Evolutionary conservation across 2,888 invertebrate genomes (phyloP).

Genomic region (Philereme transversata): DNA sequence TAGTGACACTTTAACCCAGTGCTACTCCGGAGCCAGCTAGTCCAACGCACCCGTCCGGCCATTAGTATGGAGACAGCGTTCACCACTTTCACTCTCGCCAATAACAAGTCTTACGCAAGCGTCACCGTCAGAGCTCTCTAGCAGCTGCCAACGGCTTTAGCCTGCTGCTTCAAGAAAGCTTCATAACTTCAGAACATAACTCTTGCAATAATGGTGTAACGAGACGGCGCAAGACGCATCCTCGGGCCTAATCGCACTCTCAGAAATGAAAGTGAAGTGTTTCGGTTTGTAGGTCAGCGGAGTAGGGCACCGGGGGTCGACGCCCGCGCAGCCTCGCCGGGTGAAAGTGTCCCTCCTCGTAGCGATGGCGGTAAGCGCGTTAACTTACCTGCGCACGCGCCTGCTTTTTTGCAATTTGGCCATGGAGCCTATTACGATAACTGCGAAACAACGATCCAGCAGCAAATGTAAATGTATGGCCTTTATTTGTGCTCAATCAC

Average conservation of each 20-base stretch:
- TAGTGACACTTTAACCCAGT: constrained; percentile 76
- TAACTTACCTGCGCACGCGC: constrained; percentile 74
- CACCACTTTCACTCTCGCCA: constrained; percentile 80
- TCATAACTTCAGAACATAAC: constrained; percentile 31
- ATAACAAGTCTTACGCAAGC: constrained; percentile 79
- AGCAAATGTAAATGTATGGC: constrained; percentile 76
- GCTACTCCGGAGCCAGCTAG: constrained; percentile 51
- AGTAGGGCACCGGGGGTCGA: constrained; percentile 81
- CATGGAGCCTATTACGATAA: constrained; percentile 81
- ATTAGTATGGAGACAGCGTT: constrained; percentile 80
- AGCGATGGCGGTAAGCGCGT: constrained; percentile 62
- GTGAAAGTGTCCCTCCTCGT: constrained; percentile 78
- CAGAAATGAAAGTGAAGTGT: constrained; percentile 81
- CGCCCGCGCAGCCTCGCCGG: constrained; percentile 82
- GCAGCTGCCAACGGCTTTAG: constrained; percentile 48
- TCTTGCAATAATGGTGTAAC: constrained; percentile 62
- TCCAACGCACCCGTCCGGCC: constrained; percentile 68
- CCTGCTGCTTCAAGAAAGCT: constrained; percentile 44
- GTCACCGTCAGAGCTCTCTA: constrained; percentile 65
- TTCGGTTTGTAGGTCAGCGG: constrained; percentile 80
- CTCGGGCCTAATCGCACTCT: constrained; percentile 72
- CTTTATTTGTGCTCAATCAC: constrained; percentile 68
- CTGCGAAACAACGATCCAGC: constrained; percentile 71
- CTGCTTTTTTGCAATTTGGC: constrained; percentile 81
- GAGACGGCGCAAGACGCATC: constrained; percentile 65